Conservation (phyloP, 2,113 vertebrate species). For the Poeciliopsis prolifica region DNA sequence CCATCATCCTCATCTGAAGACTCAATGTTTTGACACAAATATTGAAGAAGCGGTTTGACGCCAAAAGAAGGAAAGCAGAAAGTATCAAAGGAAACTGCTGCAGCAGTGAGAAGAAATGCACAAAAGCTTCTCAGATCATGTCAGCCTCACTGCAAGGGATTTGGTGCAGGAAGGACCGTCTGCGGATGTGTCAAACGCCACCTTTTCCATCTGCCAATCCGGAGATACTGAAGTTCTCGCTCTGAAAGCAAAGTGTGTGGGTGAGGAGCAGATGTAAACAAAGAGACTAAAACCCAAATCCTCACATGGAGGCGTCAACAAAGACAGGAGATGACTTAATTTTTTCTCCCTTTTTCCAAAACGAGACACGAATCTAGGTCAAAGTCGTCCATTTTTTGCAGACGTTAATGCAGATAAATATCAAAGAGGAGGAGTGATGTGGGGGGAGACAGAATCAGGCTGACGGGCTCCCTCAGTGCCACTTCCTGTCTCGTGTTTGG, state of each 20-base stretch:
- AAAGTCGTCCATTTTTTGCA: conserved; percentile 20
- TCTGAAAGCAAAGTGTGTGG: conserved; percentile 45
- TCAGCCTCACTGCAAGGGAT: conserved; percentile 67
- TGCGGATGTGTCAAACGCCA: conserved; percentile 67
- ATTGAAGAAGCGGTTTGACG: not conserved
- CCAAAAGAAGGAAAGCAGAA: conserved; percentile 51
- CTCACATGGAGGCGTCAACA: conserved; percentile 43
- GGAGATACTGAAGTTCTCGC: conserved; percentile 44
- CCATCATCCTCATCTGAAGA: not conserved
- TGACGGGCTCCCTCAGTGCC: conserved; percentile 34
- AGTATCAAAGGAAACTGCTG: conserved; percentile 39
- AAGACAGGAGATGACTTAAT: conserved; percentile 7
- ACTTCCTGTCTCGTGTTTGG: conserved; percentile 70
- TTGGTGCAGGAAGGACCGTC: conserved; percentile 50
- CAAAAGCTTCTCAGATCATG: conserved; percentile 69
- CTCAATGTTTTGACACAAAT: not conserved
- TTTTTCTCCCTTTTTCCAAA: not conserved
- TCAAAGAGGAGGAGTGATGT: conserved; percentile 47
- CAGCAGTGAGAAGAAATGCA: conserved; percentile 51
- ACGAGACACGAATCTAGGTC: conserved; percentile 54
- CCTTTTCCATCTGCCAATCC: conserved; percentile 64
- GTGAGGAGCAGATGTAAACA: conserved; percentile 61
- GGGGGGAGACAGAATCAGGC: conserved; percentile 60
- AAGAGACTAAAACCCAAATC: conserved; percentile 55
- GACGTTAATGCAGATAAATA: conserved; percentile 49